Evolutionary conservation across 2,888 invertebrate genomes (phyloP).

Genomic region (Aphodius sticticus): DNA sequence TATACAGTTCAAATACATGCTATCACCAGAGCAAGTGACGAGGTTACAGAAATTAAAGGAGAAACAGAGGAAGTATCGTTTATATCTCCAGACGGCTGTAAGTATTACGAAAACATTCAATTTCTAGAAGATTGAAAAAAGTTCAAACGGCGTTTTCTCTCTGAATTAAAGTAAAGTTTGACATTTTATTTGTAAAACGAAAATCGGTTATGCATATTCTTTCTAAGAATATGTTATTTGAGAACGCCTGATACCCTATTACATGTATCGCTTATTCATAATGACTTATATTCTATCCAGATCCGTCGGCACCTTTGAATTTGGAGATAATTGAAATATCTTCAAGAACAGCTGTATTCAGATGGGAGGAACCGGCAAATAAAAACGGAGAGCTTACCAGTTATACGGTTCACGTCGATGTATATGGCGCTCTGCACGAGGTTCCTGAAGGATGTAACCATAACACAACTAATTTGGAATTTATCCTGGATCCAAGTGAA

Average conservation of each 20-base stretch:
- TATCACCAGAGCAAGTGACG: conserved; percentile 5
- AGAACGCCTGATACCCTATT: background rate
- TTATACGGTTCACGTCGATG: conserved; percentile 32
- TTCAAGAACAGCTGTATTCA: conserved; percentile 18
- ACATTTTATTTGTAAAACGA: no score
- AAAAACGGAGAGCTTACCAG: conserved; percentile 36
- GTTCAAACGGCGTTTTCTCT: no score
- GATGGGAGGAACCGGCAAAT: conserved; percentile 35
- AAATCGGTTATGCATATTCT: no score
- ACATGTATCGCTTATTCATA: background rate
- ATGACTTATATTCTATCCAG: conserved; percentile 19
- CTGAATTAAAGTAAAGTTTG: no score
- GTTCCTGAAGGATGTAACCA: conserved; percentile 33
- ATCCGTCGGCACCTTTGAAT: conserved; percentile 34
- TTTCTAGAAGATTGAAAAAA: no score
- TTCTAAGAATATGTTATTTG: no score
- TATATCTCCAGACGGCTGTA: conserved; percentile 34
- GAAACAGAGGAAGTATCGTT: conserved; percentile 8
- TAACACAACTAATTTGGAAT: background rate
- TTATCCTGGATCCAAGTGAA: background rate
- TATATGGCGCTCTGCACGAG: conserved; percentile 28
- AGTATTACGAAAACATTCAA: conserved; percentile 10
- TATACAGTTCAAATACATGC: background rate
- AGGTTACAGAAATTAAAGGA: background rate
- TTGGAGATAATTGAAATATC: conserved; percentile 21